Percentiles rank a stretch among this genome's conserved stretches.
These are phyloP conservation scores for Suncus etruscus DNA, from an alignment of 2,113 vertebrate genomes.

Conservation along the genomic window DNA sequence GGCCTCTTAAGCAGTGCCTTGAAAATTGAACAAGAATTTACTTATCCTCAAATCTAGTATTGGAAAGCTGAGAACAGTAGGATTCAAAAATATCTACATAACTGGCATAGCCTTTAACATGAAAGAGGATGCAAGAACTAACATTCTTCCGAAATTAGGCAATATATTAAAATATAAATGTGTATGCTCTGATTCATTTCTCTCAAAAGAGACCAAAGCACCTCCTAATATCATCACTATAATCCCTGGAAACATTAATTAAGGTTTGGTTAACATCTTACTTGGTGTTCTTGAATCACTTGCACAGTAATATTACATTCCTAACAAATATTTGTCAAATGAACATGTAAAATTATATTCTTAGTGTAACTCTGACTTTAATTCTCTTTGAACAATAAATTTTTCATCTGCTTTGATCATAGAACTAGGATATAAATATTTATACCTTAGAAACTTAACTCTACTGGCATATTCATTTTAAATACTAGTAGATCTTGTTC, in stretches of 20 bases:
- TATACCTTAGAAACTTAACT: slow-evolving; percentile 41
- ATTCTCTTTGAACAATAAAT: slow-evolving; percentile 65
- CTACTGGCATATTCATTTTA: slow-evolving; percentile 5
- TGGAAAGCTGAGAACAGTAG: background rate
- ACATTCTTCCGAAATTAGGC: no score
- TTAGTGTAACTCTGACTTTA: slow-evolving; percentile 23
- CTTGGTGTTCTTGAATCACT: background rate
- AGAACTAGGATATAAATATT: slow-evolving; percentile 54
- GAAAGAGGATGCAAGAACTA: background rate
- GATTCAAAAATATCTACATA: background rate
- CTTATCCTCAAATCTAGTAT: background rate
- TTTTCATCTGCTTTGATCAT: slow-evolving; percentile 55
- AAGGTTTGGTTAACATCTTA: background rate
- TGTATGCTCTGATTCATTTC: slow-evolving; percentile 23
- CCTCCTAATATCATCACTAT: background rate
- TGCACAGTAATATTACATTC: background rate
- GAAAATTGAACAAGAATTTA: background rate
- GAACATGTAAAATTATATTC: slow-evolving; percentile 14
- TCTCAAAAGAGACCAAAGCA: background rate
- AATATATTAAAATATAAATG: background rate
- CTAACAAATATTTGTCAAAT: slow-evolving; percentile 58
- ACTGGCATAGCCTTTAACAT: background rate
- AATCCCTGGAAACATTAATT: slow-evolving; percentile 12
- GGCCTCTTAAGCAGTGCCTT: background rate
- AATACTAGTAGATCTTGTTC: slow-evolving; percentile 4